Percentiles rank a stretch among this genome's conserved stretches.
Conservation (phyloP, 2,888 invertebrate genomes). For the Lapara coniferarum region DNA sequence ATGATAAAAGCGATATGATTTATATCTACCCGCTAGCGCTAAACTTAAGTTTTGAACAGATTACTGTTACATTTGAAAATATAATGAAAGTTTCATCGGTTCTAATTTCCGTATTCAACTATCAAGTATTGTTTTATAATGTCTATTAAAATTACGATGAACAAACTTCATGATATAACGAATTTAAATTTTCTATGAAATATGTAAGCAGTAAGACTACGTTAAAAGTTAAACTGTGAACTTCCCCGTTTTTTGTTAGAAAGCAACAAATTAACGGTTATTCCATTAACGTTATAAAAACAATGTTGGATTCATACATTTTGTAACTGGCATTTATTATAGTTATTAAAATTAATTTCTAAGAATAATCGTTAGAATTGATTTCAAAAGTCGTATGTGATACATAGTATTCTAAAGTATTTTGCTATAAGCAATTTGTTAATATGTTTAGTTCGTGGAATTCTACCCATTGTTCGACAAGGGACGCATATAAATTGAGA, state of each 20-base stretch:
- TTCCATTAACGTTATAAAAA: background rate
- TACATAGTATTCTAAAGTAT: too few species aligned
- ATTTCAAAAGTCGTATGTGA: too few species aligned
- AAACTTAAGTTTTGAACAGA: background rate
- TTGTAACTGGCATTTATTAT: background rate
- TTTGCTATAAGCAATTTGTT: too few species aligned
- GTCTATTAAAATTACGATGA: background rate
- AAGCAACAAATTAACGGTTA: slow-evolving; percentile 5
- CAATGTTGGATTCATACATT: background rate
- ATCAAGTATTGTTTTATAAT: background rate
- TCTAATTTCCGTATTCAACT: background rate
- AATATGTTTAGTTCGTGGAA: too few species aligned
- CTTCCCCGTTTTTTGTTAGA: slow-evolving; percentile 14
- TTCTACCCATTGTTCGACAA: too few species aligned
- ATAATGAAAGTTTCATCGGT: background rate
- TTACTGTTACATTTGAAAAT: slow-evolving; percentile 21
- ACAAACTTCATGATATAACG: background rate
- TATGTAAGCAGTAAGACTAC: background rate
- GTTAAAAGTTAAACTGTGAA: slow-evolving; percentile 8
- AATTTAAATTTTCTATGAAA: background rate
- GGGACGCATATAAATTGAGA: too few species aligned
- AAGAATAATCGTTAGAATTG: too few species aligned
- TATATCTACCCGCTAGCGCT: background rate
- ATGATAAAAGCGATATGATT: background rate
- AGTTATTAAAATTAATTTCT: too few species aligned